Percentiles rank a stretch among this genome's conserved stretches.
These are phyloP conservation scores for Thomomys bottae DNA, from an alignment of 2,113 vertebrate species.

Conservation along the genomic window DNA sequence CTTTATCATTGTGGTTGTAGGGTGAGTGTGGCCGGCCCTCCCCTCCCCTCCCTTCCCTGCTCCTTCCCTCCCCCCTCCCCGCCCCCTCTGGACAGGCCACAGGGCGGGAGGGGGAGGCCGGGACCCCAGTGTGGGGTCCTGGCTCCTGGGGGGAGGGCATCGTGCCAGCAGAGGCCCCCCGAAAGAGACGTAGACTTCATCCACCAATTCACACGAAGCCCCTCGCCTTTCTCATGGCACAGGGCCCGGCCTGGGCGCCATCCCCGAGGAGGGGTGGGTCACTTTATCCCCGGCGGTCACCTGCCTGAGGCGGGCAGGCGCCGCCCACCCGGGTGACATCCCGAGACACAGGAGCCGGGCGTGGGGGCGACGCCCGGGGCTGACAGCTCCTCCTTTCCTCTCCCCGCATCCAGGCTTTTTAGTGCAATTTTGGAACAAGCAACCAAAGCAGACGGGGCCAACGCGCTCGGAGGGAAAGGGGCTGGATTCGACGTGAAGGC, in stretches of 20 bases:
- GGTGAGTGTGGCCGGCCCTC: conserved; percentile 88
- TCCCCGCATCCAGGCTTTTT: conserved; percentile 92
- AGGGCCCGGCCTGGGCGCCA: too few relatives aligned
- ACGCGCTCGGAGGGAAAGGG: conserved; percentile 96
- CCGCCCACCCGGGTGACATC: not conserved
- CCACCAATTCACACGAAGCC: not conserved
- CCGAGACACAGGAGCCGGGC: not conserved
- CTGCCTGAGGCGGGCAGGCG: too few relatives aligned
- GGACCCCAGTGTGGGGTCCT: not conserved
- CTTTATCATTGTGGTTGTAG: conserved; percentile 99
- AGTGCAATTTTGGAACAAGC: conserved; percentile 99
- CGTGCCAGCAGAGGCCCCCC: fast-evolving
- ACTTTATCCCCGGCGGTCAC: too few relatives aligned
- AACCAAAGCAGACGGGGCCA: conserved; percentile 96
- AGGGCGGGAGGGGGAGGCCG: too few relatives aligned
- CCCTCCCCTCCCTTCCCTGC: not conserved
- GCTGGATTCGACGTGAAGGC: conserved; percentile 99
- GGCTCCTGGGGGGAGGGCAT: too few relatives aligned
- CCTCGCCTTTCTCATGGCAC: not conserved
- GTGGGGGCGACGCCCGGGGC: not conserved
- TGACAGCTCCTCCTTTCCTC: conserved; percentile 73
- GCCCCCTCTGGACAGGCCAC: too few relatives aligned
- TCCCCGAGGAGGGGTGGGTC: too few relatives aligned
- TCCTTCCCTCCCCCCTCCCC: not conserved
- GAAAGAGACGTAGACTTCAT: not conserved